These are phyloP conservation scores for Corvus hawaiiensis DNA, from an alignment of 2,113 vertebrate species.

Conservation along the genomic window DNA sequence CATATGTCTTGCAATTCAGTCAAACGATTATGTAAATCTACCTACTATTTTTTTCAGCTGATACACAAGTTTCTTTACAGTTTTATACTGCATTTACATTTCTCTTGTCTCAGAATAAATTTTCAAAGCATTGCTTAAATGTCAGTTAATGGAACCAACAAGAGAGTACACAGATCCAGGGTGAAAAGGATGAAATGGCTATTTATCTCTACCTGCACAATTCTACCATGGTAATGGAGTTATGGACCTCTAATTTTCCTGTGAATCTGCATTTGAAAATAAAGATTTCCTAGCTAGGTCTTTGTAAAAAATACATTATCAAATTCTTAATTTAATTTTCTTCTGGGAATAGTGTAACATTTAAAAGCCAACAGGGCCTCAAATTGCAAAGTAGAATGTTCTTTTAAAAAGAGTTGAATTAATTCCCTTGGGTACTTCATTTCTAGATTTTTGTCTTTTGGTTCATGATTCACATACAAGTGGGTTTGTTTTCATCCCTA, in stretches of 20 bases:
- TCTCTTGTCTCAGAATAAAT: background rate
- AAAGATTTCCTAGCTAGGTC: background rate
- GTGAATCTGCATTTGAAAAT: background rate
- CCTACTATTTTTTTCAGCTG: background rate
- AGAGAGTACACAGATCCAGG: background rate
- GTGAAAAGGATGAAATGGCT: background rate
- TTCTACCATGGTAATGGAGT: background rate
- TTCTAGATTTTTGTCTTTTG: background rate
- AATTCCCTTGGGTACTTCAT: background rate
- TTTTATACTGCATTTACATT: conserved; percentile 3
- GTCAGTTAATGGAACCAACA: background rate
- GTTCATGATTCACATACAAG: background rate
- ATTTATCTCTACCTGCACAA: background rate
- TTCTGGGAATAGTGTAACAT: background rate
- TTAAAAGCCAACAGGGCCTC: background rate
- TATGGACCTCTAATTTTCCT: background rate
- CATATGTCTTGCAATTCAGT: conserved; percentile 19
- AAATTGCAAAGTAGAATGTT: background rate
- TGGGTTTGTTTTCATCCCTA: background rate
- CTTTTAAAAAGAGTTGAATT: background rate
- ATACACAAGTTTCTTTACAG: background rate
- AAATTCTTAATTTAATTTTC: background rate
- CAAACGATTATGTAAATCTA: conserved; percentile 14
- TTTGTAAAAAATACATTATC: background rate
- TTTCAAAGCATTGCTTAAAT: background rate